A percentile compares a stretch with the other conserved stretches of the same genome.
Conservation (phyloP, 2,797 vertebrate species). For the Podargus strigoides region DNA sequence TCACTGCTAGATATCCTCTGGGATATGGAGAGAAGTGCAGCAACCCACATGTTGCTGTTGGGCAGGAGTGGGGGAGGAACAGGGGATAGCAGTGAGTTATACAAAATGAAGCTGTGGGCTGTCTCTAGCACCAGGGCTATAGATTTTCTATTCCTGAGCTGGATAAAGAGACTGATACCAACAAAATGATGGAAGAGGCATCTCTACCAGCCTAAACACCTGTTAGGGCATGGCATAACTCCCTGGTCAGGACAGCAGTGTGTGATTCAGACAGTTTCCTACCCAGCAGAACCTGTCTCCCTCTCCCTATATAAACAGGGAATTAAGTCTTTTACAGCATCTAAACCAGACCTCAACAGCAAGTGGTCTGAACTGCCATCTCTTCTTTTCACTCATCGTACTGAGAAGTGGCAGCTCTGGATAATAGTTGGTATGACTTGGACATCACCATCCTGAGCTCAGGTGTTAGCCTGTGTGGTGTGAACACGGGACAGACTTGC, state of each 20-base stretch:
- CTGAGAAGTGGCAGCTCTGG: background rate
- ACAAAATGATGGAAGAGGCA: background rate
- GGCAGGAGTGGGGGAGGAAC: background rate
- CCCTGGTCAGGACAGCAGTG: background rate
- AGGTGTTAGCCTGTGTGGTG: background rate
- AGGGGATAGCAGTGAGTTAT: background rate
- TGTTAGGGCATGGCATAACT: background rate
- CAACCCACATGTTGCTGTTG: accelerated
- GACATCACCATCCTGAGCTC: background rate
- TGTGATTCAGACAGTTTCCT: background rate
- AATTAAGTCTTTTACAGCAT: background rate
- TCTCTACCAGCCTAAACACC: background rate
- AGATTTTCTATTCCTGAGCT: background rate
- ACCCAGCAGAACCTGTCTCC: background rate
- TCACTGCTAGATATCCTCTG: background rate
- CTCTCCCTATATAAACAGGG: background rate
- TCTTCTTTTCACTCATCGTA: background rate
- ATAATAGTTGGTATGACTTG: background rate
- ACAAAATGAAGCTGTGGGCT: background rate
- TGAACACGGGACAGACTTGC: background rate
- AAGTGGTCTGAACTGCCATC: background rate
- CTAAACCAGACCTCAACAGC: background rate
- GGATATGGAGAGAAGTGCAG: background rate
- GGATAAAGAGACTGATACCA: background rate
- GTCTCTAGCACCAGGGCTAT: background rate